Percentiles rank a stretch among this genome's conserved stretches.
Evolutionary conservation across 1,140 invertebrate genomes (phyloP).

Genomic region (Pseudomyrmex pallidus): DNA sequence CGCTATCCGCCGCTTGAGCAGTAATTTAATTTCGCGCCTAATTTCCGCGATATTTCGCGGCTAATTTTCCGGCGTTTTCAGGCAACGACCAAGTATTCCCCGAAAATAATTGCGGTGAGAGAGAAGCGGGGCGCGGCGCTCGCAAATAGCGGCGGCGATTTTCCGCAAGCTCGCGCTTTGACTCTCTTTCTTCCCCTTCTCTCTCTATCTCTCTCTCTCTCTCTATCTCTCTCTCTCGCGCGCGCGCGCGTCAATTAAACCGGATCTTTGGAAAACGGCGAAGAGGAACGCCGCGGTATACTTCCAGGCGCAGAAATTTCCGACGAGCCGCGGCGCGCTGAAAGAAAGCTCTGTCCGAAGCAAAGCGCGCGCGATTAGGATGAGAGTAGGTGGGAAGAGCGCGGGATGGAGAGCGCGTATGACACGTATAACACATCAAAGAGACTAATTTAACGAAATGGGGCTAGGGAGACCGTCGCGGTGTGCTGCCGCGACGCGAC

Average conservation of each 20-base stretch:
- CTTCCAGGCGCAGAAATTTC: slow-evolving; percentile 25
- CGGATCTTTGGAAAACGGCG: slow-evolving; percentile 42
- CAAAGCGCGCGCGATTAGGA: slow-evolving; percentile 45
- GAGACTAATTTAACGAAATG: slow-evolving; percentile 56
- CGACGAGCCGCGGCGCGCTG: slow-evolving; percentile 6
- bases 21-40: slow-evolving; percentile 48
- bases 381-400: not conserved
- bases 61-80: slow-evolving; percentile 27
- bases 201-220: too few species aligned
- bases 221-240: not conserved
- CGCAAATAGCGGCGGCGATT: slow-evolving; percentile 22
- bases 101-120: slow-evolving; percentile 34
- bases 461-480: slow-evolving; percentile 11
- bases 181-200: not conserved
- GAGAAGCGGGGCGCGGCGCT: not conserved
- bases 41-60: slow-evolving; percentile 49
- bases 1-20: slow-evolving; percentile 12
- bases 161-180: slow-evolving; percentile 40
- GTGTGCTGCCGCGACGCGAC: slow-evolving; percentile 19
- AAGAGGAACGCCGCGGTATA: not conserved
- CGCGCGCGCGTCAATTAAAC: slow-evolving; percentile 57
- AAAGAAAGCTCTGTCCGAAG: slow-evolving; percentile 60
- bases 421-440: slow-evolving; percentile 60
- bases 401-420: slow-evolving; percentile 12
- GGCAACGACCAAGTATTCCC: slow-evolving; percentile 7